Base-by-base conservation (phyloP, 2,888 invertebrate genomes). In the Heliconius hortense region DNA sequence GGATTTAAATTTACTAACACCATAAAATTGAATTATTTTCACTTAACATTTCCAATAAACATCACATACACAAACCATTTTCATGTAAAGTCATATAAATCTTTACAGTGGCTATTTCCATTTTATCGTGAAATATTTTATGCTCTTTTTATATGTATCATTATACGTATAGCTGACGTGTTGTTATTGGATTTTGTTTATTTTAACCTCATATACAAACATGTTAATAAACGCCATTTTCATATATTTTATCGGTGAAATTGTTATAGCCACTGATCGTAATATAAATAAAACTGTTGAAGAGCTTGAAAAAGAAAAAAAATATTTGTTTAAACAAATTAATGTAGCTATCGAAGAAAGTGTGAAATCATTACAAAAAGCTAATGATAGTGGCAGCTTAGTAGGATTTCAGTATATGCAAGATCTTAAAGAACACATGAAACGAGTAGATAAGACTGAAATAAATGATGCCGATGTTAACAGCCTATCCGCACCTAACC, bases 271-370 rank as follows among this genome's bases (percentile, higher is more conserved):
- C 35, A 62, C 62, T 56, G 59, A 62, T 69, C 24, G 53, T 24
- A 35, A 69, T 26, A 66, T 64, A 39, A 71, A 78, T 67, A 75
- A 67, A 48, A 68, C 81, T n/a, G 83, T 87, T 72, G 35, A 80
- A 75, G 78, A 79, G 15, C 77, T 89, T 35, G 84, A 88, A 77
- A 82, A 81, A 69, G 79, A 86, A 43, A 88, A 86, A 77, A 74
- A 73, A 48, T 79, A 85, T 24, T 72, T 90, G 4, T 82, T 80
- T 18, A 80, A 79, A 62, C 74, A 87, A 82, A 86, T 90, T 4
- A 84, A 86, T 31, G 53, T 71, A 18, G 87, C 87, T 0, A 89
- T 90, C 26, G 83, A 88, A 10, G 88, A 88, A 1, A 86, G 85
- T 13, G 80, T 89, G 0, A 78, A 74, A 43, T 69, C 81, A 21